Conservation (phyloP, 2,797 vertebrate species). For the Aythya fuligula region DNA sequence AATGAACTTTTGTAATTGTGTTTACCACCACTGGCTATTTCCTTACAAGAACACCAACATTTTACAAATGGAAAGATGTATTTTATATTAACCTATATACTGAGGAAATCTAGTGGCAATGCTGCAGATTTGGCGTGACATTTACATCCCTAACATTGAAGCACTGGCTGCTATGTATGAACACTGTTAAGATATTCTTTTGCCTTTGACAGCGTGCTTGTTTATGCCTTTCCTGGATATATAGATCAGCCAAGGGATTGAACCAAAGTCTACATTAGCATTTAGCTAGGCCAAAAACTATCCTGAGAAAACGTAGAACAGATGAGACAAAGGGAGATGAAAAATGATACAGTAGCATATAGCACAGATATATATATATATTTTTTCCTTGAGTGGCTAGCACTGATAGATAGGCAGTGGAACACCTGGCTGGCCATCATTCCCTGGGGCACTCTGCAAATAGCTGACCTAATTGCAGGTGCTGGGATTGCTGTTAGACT, state of each 20-base stretch:
- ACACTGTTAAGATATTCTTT: not conserved
- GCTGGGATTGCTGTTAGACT: not conserved
- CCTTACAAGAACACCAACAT: not conserved
- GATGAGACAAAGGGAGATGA: not conserved
- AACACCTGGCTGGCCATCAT: constrained; percentile 36
- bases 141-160: not conserved
- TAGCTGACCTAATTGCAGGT: constrained; percentile 63
- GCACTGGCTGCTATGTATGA: not conserved
- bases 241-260: not conserved
- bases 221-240: not conserved
- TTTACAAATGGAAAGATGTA: not conserved
- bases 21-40: not conserved
- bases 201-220: not conserved
- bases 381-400: not conserved
- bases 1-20: not conserved
- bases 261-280: constrained; percentile 31
- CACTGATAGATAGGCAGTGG: constrained; percentile 1
- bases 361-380: not conserved
- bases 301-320: not conserved
- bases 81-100: not conserved
- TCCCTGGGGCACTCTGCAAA: constrained; percentile 22
- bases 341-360: not conserved
- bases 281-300: not conserved
- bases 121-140: not conserved
- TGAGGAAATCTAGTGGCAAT: not conserved